These are phyloP conservation scores for Oreochromis tanganicae DNA, from an alignment of 2,113 vertebrate genomes.

Conservation along the genomic window DNA sequence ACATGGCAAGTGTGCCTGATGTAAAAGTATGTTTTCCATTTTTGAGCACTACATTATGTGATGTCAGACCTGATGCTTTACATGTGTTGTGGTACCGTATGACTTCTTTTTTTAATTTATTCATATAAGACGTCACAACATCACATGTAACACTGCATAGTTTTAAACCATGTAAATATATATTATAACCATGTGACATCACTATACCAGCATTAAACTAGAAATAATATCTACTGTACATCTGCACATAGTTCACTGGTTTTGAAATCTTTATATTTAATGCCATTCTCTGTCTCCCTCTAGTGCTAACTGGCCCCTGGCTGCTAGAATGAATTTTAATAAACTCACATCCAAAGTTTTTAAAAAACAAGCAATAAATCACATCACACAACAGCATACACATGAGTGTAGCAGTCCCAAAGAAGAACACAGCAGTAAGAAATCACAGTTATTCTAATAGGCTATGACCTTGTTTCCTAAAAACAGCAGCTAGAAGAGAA, in stretches of 20 bases:
- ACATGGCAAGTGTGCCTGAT: not conserved
- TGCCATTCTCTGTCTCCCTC: slow-evolving; percentile 69
- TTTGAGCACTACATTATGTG: not conserved
- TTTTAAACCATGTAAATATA: not conserved
- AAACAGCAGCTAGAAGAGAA: not conserved
- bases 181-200: not conserved
- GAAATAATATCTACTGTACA: not conserved
- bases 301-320: slow-evolving; percentile 46
- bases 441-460: not conserved
- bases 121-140: not conserved
- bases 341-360: not conserved
- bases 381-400: not conserved
- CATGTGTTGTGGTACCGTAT: not conserved
- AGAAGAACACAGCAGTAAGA: not conserved
- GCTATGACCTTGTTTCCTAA: not conserved
- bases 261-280: not conserved
- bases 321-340: not conserved
- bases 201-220: not conserved
- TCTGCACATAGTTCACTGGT: not conserved
- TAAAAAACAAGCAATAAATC: not conserved
- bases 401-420: not conserved
- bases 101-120: not conserved
- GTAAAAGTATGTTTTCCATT: not conserved
- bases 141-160: not conserved
- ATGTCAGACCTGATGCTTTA: not conserved